Conservation (phyloP, 2,888 invertebrate genomes). For the Polyommatus iphigenia region DNA sequence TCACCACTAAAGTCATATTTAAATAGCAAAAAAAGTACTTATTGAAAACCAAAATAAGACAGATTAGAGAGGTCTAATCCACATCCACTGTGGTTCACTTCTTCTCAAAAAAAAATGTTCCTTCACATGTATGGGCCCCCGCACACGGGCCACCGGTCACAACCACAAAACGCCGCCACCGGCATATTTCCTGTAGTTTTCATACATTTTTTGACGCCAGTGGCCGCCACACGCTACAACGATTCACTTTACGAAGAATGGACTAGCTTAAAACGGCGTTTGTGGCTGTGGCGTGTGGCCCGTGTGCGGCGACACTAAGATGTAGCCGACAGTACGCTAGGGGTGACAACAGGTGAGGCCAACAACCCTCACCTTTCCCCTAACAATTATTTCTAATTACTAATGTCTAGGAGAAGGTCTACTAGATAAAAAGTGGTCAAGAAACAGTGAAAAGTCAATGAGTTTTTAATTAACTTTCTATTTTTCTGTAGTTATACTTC, state of each 20-base stretch:
- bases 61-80: neutral
- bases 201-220: too few relatives aligned
- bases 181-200: too few relatives aligned
- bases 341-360: conserved; percentile 6
- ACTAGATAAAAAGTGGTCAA: conserved; percentile 6
- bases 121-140: neutral
- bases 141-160: too few relatives aligned
- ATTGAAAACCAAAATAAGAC: too few relatives aligned
- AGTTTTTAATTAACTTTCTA: conserved; percentile 5
- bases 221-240: too few relatives aligned
- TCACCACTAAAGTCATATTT: too few relatives aligned
- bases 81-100: neutral
- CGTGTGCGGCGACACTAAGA: too few relatives aligned
- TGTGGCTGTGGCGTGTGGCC: too few relatives aligned
- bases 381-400: neutral
- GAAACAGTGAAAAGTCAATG: neutral
- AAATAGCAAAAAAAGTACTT: too few relatives aligned
- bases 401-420: conserved; percentile 2
- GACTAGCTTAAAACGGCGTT: too few relatives aligned
- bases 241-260: too few relatives aligned
- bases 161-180: too few relatives aligned
- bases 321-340: neutral
- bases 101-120: neutral
- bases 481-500: neutral
- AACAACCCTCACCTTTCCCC: conserved; percentile 1